Evolutionary conservation across 1,140 invertebrate genomes (phyloP).

Genomic region (Intoshia linei): DNA sequence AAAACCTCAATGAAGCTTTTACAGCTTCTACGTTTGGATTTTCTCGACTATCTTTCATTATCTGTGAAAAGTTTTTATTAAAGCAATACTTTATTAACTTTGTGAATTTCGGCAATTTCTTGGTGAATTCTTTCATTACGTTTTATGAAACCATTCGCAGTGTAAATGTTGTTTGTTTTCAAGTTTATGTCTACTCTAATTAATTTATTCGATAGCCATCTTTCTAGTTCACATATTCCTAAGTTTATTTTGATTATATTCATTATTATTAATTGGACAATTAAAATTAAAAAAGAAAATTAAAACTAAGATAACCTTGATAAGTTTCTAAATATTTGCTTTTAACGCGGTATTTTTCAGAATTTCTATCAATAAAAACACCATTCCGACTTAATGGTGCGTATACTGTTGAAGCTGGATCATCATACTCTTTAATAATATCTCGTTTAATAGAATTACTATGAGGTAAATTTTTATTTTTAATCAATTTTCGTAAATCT

Average conservation of each 20-base stretch:
- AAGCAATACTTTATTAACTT: slow-evolving; percentile 9
- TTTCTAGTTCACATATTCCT: not conserved
- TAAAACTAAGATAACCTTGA: slow-evolving; percentile 9
- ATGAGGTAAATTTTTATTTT: too few species aligned
- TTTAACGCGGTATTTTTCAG: slow-evolving; percentile 20
- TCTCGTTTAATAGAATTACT: too few species aligned
- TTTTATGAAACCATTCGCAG: slow-evolving; percentile 17
- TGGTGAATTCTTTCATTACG: slow-evolving; percentile 17
- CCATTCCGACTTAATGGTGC: slow-evolving; percentile 20
- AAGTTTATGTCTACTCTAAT: too few species aligned
- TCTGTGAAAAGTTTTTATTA: not conserved
- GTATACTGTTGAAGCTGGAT: slow-evolving; percentile 11
- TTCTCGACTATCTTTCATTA: slow-evolving; percentile 14
- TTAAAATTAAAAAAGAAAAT: not conserved
- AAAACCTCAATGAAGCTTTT: slow-evolving; percentile 17
- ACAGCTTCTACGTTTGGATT: slow-evolving; percentile 19
- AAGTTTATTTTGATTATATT: not conserved
- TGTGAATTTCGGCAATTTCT: slow-evolving; percentile 17
- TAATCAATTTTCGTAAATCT: not conserved
- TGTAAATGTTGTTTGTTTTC: slow-evolving; percentile 13
- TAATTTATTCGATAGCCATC: not conserved
- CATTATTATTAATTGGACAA: too few species aligned
- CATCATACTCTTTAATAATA: too few species aligned
- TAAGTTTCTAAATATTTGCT: slow-evolving; percentile 16
- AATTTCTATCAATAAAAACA: slow-evolving; percentile 18